Evolutionary conservation across 2,797 vertebrate genomes (phyloP).

Genomic region (Pangasius larnaudii): DNA sequence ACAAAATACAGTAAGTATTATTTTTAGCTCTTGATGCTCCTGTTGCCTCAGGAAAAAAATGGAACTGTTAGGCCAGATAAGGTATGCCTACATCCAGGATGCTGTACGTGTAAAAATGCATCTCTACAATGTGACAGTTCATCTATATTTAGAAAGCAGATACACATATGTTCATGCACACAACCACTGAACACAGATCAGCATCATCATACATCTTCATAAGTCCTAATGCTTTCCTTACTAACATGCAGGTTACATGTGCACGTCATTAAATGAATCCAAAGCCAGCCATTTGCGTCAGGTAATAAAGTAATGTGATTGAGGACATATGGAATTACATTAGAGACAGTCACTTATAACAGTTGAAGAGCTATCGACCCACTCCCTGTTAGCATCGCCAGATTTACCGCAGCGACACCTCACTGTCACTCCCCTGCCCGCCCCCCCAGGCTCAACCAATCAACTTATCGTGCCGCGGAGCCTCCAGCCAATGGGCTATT

Average conservation of each 20-base stretch:
- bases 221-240: conserved; percentile 11
- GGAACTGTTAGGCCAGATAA: not conserved
- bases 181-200: not conserved
- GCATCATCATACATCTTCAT: not conserved
- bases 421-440: conserved; percentile 55
- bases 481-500: conserved; percentile 59
- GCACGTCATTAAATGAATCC: not conserved
- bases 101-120: not conserved
- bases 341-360: conserved; percentile 52
- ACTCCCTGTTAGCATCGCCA: conserved; percentile 40
- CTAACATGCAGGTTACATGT: not conserved
- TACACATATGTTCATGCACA: not conserved
- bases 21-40: conserved; percentile 13
- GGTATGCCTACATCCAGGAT: not conserved
- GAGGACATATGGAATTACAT: conserved; percentile 34
- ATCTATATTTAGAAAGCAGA: conserved; percentile 16
- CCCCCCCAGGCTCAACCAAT: conserved; percentile 55
- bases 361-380: conserved; percentile 58
- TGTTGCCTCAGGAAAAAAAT: conserved; percentile 13
- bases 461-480: conserved; percentile 31
- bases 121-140: not conserved
- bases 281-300: not conserved
- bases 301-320: conserved; percentile 31
- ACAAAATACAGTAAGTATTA: not conserved
- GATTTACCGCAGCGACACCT: conserved; percentile 57